Conservation (phyloP, 2,113 vertebrate species). For the Isurus oxyrinchus region DNA sequence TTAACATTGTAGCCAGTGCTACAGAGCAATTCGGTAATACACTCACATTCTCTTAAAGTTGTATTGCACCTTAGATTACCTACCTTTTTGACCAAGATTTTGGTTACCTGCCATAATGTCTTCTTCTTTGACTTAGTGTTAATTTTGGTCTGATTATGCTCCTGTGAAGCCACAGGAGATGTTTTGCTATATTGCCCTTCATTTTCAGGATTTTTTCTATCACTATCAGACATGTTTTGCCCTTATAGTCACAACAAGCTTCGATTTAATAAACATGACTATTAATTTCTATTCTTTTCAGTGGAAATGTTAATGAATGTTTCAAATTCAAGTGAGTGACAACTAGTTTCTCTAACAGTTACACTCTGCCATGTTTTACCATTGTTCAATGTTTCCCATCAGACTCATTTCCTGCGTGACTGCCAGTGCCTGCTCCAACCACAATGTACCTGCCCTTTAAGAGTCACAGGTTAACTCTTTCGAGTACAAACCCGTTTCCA, state of each 20-base stretch:
- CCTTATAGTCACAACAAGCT: not conserved
- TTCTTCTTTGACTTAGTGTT: not conserved
- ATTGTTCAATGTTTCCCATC: too few species aligned
- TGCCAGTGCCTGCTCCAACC: too few species aligned
- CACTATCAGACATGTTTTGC: not conserved
- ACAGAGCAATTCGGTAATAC: too few species aligned
- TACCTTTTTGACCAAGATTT: not conserved
- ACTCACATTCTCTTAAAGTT: too few species aligned
- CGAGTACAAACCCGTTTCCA: too few species aligned
- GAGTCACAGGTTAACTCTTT: too few species aligned
- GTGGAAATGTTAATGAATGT: not conserved
- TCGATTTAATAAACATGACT: not conserved
- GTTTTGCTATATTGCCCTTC: not conserved
- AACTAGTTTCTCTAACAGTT: not conserved
- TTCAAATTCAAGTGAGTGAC: not conserved
- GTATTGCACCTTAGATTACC: too few species aligned
- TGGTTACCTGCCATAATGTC: not conserved
- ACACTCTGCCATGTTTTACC: not conserved
- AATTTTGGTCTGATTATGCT: not conserved
- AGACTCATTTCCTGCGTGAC: too few species aligned
- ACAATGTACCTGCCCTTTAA: too few species aligned
- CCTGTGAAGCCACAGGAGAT: not conserved
- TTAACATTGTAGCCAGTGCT: too few species aligned
- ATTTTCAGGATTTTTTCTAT: not conserved
- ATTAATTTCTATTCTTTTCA: too few species aligned